phyloP scores from a whole-genome alignment of 2,797 vertebrate species.

The Microhierax caerulescens region DNA sequence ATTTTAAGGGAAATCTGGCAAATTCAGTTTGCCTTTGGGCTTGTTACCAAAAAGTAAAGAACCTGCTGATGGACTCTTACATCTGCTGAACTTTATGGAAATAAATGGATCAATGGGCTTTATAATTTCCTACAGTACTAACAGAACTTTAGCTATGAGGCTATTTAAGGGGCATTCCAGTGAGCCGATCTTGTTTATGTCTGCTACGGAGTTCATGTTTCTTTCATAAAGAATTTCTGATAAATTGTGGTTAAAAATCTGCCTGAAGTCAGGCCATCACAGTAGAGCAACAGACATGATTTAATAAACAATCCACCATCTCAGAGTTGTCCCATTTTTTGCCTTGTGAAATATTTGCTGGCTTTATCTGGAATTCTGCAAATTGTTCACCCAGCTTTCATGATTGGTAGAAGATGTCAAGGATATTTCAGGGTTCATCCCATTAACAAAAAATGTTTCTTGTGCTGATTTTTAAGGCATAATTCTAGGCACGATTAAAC shows the following conservation, averaged over 20 bases:
- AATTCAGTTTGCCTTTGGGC: not conserved
- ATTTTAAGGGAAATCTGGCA: slow-evolving; percentile 8
- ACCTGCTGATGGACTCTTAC: not conserved
- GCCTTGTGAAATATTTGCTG: not conserved
- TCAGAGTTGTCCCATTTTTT: not conserved
- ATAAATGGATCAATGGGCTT: not conserved
- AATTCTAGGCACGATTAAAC: not conserved
- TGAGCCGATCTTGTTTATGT: not conserved
- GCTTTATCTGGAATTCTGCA: not conserved
- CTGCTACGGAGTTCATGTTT: not conserved
- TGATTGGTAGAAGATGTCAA: not conserved
- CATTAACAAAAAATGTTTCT: not conserved
- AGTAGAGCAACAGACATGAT: not conserved
- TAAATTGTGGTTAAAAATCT: not conserved
- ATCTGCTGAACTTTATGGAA: slow-evolving; percentile 6
- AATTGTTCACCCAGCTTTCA: not conserved
- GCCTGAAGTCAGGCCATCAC: not conserved
- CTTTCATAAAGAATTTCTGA: not conserved
- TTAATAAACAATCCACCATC: not conserved
- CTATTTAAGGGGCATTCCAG: not conserved
- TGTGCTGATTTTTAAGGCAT: not conserved
- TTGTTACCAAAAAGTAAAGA: slow-evolving; percentile 5
- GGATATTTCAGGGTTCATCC: not conserved
- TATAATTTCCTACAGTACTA: not conserved
- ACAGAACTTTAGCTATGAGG: not conserved